Base-by-base conservation (phyloP, 2,113 vertebrate genomes). In the Hippocampus guttulatus region DNA sequence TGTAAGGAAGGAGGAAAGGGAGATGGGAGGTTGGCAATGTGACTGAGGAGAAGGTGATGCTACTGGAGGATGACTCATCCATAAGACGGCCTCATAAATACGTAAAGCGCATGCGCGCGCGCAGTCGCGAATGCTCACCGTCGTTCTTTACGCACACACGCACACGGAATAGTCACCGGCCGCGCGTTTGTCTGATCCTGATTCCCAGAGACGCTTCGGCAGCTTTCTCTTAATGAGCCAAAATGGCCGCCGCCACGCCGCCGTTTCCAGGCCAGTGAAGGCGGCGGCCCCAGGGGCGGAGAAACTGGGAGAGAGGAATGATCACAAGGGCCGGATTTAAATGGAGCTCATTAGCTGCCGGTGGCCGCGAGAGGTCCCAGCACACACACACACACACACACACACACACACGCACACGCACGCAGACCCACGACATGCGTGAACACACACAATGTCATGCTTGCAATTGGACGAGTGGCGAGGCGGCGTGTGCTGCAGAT, bases 281-380 rank as follows among this genome's bases (percentile, higher is more conserved):
- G 60, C 75, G 85, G 74, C 1, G 64, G 85, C 85, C 86, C 87
- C 70, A 75, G 83, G 85, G 86, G 85, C 88, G 75, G 75, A 82
- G 83, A 88, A 90, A 88, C 84, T 87, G 86, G 86, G 88, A 77
- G 85, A 90, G 81, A 74, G 80, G 65, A 85, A 70, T 86, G 81
- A 89, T 90, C 84, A 81, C 84, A 86, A 76, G 85, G 84, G 84
- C 84, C 85, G 85, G 77, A 83, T 89, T 88, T 89, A 89, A 90
- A 89, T 89, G 89, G 86, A 88, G 86, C 87, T 89, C 87, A 89
- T 90, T 90, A 90, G 82, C 87, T 80, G 71, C 43, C 62, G 75
- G 83, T 88, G 85, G 83, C 80, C 74, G 69, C 79, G 73, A 85
- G 80, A 88, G 76, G 75, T 86, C 88, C 82, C 87, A 75, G 80